Evolutionary conservation across 2,888 invertebrate species (phyloP).

Genomic region (Acanthosepion pharaonis): DNA sequence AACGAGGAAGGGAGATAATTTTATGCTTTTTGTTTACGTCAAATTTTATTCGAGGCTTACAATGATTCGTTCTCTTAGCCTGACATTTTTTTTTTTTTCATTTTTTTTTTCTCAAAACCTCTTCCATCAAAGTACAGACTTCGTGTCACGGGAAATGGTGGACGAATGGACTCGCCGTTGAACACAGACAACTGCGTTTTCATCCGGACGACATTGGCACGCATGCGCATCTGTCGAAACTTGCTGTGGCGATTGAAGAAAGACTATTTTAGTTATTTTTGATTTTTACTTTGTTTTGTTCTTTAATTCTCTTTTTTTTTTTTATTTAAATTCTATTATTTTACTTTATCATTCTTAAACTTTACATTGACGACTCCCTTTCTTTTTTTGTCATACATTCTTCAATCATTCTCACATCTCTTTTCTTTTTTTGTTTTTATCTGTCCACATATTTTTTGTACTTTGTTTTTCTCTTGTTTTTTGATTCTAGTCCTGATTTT

Average conservation of each 20-base stretch:
- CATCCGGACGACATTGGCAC: conserved; percentile 20
- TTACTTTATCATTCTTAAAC: neutral
- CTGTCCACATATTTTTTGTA: no score
- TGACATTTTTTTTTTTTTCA: neutral
- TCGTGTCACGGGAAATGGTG: conserved; percentile 17
- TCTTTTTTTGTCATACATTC: neutral
- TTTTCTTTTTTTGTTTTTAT: no score
- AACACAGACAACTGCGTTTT: neutral
- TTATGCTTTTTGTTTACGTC: neutral
- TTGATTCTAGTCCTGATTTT: no score
- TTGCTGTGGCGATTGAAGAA: neutral
- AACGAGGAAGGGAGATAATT: neutral
- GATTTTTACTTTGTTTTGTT: neutral
- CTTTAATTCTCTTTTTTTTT: neutral
- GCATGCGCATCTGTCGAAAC: conserved; percentile 21
- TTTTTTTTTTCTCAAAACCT: neutral
- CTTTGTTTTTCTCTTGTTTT: no score
- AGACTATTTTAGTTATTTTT: neutral
- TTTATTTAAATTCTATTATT: neutral
- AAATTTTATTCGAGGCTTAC: neutral
- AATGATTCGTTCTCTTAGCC: neutral
- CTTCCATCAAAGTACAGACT: neutral
- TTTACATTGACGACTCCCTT: neutral
- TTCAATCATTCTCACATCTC: neutral
- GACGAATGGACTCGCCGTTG: conserved; percentile 8